Evolutionary conservation across 2,797 vertebrate species (phyloP).

Genomic region (Xenentodon cancila): DNA sequence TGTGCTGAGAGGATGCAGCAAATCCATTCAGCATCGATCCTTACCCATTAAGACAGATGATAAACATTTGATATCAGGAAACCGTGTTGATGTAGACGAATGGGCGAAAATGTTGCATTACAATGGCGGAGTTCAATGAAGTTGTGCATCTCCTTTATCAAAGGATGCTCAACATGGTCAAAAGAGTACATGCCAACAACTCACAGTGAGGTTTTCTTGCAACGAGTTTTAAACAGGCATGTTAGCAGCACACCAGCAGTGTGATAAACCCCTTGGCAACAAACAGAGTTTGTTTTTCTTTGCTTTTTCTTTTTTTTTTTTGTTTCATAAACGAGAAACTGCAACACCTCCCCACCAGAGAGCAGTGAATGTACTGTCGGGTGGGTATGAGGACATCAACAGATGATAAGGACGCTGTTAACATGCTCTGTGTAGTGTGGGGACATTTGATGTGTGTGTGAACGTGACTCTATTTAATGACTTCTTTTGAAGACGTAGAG

Average conservation of each 20-base stretch:
- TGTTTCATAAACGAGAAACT: constrained; percentile 32
- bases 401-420: constrained; percentile 36
- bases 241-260: constrained; percentile 47
- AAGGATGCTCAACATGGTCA: constrained; percentile 23
- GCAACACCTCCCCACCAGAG: constrained; percentile 20
- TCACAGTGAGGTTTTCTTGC: constrained; percentile 34
- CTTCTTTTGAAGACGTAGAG: constrained; percentile 27
- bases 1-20: constrained; percentile 62
- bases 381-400: constrained; percentile 32
- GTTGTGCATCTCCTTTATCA: constrained; percentile 30
- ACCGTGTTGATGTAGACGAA: constrained; percentile 52
- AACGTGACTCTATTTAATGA: constrained; percentile 42
- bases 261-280: constrained; percentile 57
- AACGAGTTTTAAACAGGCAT: constrained; percentile 52
- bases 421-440: constrained; percentile 36
- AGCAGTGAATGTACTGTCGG: constrained; percentile 29
- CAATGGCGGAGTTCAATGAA: constrained; percentile 29
- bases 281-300: constrained; percentile 11
- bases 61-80: constrained; percentile 75
- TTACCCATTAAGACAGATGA: constrained; percentile 66
- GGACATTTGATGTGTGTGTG: constrained; percentile 30
- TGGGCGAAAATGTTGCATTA: constrained; percentile 48
- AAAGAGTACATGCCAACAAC: constrained; percentile 25
- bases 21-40: constrained; percentile 81
- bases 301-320: background rate